A percentile compares a stretch with the other conserved stretches of the same genome.
Conservation (phyloP, 2,797 vertebrate species). For the Pseudomugil gertrudae region DNA sequence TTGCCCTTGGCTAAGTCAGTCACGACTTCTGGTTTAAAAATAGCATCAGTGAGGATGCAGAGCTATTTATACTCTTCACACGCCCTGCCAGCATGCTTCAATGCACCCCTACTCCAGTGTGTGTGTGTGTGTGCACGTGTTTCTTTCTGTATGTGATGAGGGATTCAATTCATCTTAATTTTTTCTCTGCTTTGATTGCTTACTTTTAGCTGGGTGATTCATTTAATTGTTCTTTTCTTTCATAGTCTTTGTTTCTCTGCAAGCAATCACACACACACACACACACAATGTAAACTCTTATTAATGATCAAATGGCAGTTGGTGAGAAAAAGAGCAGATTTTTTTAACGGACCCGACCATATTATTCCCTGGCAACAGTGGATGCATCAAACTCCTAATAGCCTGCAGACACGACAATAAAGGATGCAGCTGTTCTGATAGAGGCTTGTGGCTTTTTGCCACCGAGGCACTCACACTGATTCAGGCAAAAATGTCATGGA, state of each 20-base stretch:
- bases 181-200: constrained; percentile 55
- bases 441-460: constrained; percentile 60
- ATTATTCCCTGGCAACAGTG: constrained; percentile 32
- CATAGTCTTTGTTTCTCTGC: constrained; percentile 22
- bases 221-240: constrained; percentile 44
- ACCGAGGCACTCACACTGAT: constrained; percentile 71
- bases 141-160: constrained; percentile 21
- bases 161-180: constrained; percentile 67
- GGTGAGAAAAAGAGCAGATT: constrained; percentile 6
- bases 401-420: constrained; percentile 53
- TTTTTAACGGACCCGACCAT: constrained; percentile 20
- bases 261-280: constrained; percentile 2
- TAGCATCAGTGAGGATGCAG: constrained; percentile 72
- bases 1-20: constrained; percentile 74
- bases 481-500: constrained; percentile 47
- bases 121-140: constrained; percentile 1
- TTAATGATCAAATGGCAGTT: constrained; percentile 37
- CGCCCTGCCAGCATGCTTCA: constrained; percentile 63
- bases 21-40: constrained; percentile 75
- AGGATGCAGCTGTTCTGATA: constrained; percentile 54
- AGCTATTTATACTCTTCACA: constrained; percentile 80
- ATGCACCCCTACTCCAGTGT: constrained; percentile 36
- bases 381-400: constrained; percentile 42
- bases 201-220: constrained; percentile 70
- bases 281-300: constrained; percentile 9